Evolutionary conservation across 30 jellyfish, hydroid and myxozoan species (phyloP).

Genomic region (Hydra vulgaris): DNA sequence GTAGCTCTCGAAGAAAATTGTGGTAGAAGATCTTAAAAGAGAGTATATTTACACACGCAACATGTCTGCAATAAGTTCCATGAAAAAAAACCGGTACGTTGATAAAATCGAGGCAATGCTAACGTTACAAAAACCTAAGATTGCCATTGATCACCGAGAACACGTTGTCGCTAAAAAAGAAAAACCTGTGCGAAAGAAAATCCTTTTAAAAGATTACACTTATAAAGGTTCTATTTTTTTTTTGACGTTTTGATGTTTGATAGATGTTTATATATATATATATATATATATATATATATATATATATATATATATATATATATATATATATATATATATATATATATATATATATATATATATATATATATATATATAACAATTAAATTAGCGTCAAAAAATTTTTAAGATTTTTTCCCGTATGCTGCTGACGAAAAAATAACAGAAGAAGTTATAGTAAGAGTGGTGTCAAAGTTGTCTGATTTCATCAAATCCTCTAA

Average conservation of each 20-base stretch:
- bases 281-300: too few species aligned
- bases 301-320: too few species aligned
- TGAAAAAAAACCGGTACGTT: background rate
- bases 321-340: too few species aligned
- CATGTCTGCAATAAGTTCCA: background rate
- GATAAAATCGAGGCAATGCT: background rate
- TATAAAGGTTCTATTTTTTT: background rate
- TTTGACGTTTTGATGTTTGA: too few species aligned
- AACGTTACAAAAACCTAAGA: background rate
- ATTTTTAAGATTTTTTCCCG: slow-evolving; percentile 33
- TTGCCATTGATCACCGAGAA: background rate
- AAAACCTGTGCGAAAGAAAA: background rate
- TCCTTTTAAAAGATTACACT: background rate
- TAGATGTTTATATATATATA: too few species aligned
- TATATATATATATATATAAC: too few species aligned
- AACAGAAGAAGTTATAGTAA: slow-evolving; percentile 44
- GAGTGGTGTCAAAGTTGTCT: slow-evolving; percentile 33
- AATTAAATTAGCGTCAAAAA: too few species aligned
- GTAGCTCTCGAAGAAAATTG: background rate
- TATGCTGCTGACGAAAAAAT: slow-evolving; percentile 38
- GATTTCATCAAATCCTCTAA: slow-evolving; percentile 35
- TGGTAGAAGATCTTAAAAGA: too few species aligned
- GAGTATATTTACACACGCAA: background rate
- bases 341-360: too few species aligned
- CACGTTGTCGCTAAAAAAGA: background rate